Percentiles rank a stretch among this genome's conserved stretches.
Evolutionary conservation across 2,797 vertebrate species (phyloP).

Genomic region (Tenualosa ilisha): DNA sequence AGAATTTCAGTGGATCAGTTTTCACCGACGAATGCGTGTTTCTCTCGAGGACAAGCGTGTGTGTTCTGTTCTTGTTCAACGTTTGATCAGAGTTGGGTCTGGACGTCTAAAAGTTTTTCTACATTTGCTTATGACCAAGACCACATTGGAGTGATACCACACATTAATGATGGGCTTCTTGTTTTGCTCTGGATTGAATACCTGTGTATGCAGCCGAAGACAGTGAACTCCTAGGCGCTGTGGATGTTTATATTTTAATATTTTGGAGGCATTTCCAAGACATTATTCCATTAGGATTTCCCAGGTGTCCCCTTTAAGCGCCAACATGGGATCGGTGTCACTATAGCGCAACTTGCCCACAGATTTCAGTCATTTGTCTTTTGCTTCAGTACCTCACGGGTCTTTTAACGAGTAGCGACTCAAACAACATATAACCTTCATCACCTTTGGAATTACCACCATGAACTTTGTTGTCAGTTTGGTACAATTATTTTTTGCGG

Average conservation of each 20-base stretch:
- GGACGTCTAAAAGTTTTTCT: conserved; percentile 49
- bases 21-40: conserved; percentile 26
- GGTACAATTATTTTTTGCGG: conserved; percentile 82
- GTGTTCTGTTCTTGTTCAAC: conserved; percentile 15
- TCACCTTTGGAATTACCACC: conserved; percentile 73
- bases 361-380: conserved; percentile 37
- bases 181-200: conserved; percentile 55
- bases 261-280: conserved; percentile 29
- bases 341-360: conserved; percentile 58
- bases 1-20: conserved; percentile 50
- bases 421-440: conserved; percentile 39
- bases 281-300: conserved; percentile 42
- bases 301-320: conserved; percentile 50
- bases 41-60: conserved; percentile 24
- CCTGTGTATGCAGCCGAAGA: conserved; percentile 9
- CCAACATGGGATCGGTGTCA: conserved; percentile 64
- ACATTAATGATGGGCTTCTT: conserved; percentile 34
- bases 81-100: conserved; percentile 38
- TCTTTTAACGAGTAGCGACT: conserved; percentile 45
- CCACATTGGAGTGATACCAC: conserved; percentile 30
- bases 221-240: neutral
- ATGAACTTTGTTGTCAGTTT: conserved; percentile 93
- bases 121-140: conserved; percentile 23
- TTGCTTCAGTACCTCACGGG: conserved; percentile 20
- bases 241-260: conserved; percentile 22